phyloP scores from a whole-genome alignment of 2,888 invertebrate species.

The Sinohyriopsis cumingii region DNA sequence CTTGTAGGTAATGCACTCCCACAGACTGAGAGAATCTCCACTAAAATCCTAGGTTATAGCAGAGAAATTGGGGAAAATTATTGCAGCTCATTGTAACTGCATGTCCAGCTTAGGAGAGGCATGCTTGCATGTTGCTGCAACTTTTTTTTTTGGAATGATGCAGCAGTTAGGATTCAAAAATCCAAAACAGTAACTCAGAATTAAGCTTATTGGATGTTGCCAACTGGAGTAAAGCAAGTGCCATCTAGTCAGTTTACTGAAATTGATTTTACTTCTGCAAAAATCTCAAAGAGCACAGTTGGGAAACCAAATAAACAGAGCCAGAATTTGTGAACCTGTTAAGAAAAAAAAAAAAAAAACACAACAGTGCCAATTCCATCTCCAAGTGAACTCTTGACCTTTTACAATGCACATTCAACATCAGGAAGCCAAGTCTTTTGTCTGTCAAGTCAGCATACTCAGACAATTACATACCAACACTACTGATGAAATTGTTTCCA shows the following conservation, averaged over 20 bases:
- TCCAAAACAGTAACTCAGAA: conserved; percentile 17
- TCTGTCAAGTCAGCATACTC: conserved; percentile 2
- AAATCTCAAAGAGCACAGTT: not conserved
- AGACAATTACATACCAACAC: conserved; percentile 6
- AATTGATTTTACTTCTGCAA: not conserved
- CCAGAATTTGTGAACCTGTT: not conserved
- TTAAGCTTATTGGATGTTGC: conserved; percentile 19
- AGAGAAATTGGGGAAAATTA: conserved; percentile 11
- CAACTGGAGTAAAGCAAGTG: not conserved
- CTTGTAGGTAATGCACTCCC: conserved; percentile 19
- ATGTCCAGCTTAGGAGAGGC: conserved; percentile 27
- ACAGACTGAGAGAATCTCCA: conserved; percentile 15
- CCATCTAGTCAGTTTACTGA: not conserved
- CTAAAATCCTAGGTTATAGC: conserved; percentile 25
- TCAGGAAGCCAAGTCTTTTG: conserved; percentile 4
- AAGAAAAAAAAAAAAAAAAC: not conserved
- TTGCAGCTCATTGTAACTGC: conserved; percentile 21
- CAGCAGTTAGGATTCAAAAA: conserved; percentile 7
- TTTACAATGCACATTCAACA: not conserved
- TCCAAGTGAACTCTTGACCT: not conserved
- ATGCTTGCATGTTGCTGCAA: conserved; percentile 21
- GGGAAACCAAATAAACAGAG: not conserved
- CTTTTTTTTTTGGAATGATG: conserved; percentile 3
- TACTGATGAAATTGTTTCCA: not conserved
- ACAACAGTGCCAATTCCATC: conserved; percentile 1